Conservation (phyloP, 2,113 vertebrate genomes). For the Syngnathus floridae region DNA sequence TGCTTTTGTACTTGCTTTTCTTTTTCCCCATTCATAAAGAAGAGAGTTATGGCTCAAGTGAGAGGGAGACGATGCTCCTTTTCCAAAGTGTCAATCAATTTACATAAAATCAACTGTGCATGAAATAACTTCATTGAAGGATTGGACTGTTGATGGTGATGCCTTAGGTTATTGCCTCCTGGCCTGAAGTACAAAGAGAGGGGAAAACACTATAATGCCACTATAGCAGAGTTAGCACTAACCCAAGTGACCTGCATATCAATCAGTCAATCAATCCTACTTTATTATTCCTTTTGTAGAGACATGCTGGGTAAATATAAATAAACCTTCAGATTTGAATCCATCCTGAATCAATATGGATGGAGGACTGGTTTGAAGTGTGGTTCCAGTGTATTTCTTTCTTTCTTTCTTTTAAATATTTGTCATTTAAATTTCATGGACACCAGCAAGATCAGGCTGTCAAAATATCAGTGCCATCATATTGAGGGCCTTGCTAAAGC, state of each 20-base stretch:
- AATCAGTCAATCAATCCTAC: constrained; percentile 65
- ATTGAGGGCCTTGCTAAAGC: constrained; percentile 52
- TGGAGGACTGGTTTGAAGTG: constrained; percentile 23
- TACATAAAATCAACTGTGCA: constrained; percentile 84
- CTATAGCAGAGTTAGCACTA: constrained; percentile 63
- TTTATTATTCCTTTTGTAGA: constrained; percentile 50
- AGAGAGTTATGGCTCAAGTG: constrained; percentile 79
- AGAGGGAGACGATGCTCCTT: constrained; percentile 65
- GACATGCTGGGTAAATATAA: constrained; percentile 44
- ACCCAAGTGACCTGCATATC: constrained; percentile 58
- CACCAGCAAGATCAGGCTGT: constrained; percentile 23
- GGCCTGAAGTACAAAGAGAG: constrained; percentile 56
- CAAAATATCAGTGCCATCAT: constrained; percentile 28
- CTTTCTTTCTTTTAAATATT: neutral
- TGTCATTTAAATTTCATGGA: constrained; percentile 53
- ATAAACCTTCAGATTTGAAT: constrained; percentile 49
- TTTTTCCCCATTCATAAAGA: constrained; percentile 50
- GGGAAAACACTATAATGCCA: constrained; percentile 53
- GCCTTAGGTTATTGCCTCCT: constrained; percentile 61
- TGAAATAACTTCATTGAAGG: constrained; percentile 81
- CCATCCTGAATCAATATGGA: constrained; percentile 44
- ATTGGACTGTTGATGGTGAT: constrained; percentile 62
- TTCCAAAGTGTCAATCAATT: constrained; percentile 86
- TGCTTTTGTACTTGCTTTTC: constrained; percentile 41
- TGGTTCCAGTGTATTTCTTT: constrained; percentile 6